A percentile compares a stretch with the other conserved stretches of the same genome.
These are phyloP conservation scores for Drosophila acutilabella DNA, from an alignment of 2,888 invertebrate species.

Conservation along the genomic window DNA sequence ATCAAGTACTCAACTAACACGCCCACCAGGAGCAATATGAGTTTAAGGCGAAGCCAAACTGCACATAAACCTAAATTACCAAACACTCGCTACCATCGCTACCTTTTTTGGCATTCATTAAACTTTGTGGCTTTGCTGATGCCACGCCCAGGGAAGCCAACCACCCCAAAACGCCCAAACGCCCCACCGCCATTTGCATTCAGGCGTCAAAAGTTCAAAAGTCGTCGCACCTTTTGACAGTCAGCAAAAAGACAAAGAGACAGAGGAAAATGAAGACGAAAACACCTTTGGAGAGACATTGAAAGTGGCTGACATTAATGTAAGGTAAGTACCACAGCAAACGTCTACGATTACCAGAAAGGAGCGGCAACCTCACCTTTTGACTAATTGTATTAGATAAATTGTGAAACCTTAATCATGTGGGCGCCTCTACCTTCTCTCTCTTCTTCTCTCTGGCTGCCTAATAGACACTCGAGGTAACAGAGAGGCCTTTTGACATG, in stretches of 20 bases:
- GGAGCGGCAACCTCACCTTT: slow-evolving; percentile 51
- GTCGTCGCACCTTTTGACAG: slow-evolving; percentile 66
- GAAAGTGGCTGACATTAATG: slow-evolving; percentile 60
- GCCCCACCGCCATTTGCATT: slow-evolving; percentile 41
- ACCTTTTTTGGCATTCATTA: slow-evolving; percentile 56
- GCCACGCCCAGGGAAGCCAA: slow-evolving; percentile 39
- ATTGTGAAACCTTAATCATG: slow-evolving; percentile 81
- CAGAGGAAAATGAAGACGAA: background rate
- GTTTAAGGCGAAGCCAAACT: slow-evolving; percentile 36
- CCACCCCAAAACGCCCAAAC: background rate
- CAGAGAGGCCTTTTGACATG: slow-evolving; percentile 30
- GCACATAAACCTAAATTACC: slow-evolving; percentile 60
- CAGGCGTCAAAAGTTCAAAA: slow-evolving; percentile 73
- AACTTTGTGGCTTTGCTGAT: slow-evolving; percentile 59
- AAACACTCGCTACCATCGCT: slow-evolving; percentile 33
- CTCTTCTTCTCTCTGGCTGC: background rate
- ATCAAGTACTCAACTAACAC: slow-evolving; percentile 20
- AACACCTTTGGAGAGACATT: slow-evolving; percentile 22
- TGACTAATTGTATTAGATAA: slow-evolving; percentile 82
- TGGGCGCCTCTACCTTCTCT: slow-evolving; percentile 52
- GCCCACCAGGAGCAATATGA: slow-evolving; percentile 19
- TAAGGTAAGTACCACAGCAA: slow-evolving; percentile 45
- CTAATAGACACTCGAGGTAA: slow-evolving; percentile 13
- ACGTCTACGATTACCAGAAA: slow-evolving; percentile 71
- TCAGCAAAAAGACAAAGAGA: slow-evolving; percentile 1